Base-by-base conservation (phyloP, 1,140 invertebrate species). In the Rhyacophila brunnea region DNA sequence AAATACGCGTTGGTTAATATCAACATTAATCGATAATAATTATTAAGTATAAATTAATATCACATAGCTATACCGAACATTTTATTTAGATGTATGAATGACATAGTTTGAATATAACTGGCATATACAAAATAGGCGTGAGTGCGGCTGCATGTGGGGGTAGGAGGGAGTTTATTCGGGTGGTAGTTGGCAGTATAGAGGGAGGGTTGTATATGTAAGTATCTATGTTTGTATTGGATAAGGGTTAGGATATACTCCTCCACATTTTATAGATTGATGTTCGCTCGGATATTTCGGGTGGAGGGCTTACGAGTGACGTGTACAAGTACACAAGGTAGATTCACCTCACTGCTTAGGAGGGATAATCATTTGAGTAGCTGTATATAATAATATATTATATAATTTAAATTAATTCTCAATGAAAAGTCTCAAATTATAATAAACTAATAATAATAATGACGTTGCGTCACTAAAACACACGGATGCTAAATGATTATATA, bases 351-450 rank as follows among this genome's bases (percentile, higher is more conserved):
- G 18, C 19, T 11, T 28, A 35, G 50, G 34, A 47, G 56, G 56
- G 56, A 58, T 58, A 58, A 58, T 58, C 47, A 58, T 58, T 58
- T 20, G 47, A 50, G 55, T 58, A 58, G 48, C 43, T n/a, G 55
- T 42, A 49, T 47, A 49, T 58, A 23, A 44, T 53, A 44, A 34
- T 44, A 23, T 44, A 53, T 53, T 53, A 44, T 14, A 28, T 14
- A 17, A 7, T 35, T 35, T 6, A 35, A 35, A 35, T n/a, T 7
- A 7, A 7, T n/a, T 7, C 34, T 35, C n/a, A n/a, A 35, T 35
- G 6, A n/a, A 35, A 35, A 7, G 34, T 35, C 6, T 35, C 34
- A 35, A 35, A 7, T 35, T 35, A n/a, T 7, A 35, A 35, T 35
- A 7, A 7, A n/a, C n/a, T 35, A 35, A n/a, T n/a, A n/a, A n/a